Evolutionary conservation across 2,797 vertebrate species (phyloP), one percentile per base, ranked within the genome.

Genomic region (Hapalemur alaotrensis): DNA sequence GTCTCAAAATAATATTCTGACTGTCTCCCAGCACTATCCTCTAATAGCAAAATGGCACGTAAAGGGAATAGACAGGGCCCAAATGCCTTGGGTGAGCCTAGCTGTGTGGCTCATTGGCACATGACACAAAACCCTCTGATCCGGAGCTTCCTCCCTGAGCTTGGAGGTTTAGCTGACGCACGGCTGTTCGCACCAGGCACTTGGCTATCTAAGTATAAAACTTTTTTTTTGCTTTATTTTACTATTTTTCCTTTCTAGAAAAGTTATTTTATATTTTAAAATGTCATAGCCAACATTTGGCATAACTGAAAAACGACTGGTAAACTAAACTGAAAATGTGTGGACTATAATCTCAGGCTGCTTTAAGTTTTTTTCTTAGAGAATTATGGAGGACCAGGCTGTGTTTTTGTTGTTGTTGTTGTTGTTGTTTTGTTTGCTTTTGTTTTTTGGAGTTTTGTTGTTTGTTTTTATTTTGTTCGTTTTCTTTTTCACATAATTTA

Each of bases 1-100:
- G 18, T 61, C 61, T 91, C 95, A 79, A 81, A 93, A 87, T 83
- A 92, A 83, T 89, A 52, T 15, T 32, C 25, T 54, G 86, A 70
- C 50, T 87, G n/a, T 65, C 59, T 63, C 63, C 79, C 32, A 61
- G 22, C 2, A 0, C 63, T 52, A 6, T 23, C 50, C 63, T 43
- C 18, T 72, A 63, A 63, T 30, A 61, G 75, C 85, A 80, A 86
- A 92, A 91, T 59, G 85, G 75, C 82, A 89, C 10, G 0, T 73
- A 43, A 63, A 95, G 75, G 32, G 30, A 94, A 61, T 0, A 79
- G n/a, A 65, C 25, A 4, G 5, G 5, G 41, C 69, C 52, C 50
- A 48, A 30, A 50, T 22, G 20, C 22, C 41, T 59, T 72, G 8
- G 18, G 20, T 3, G 20, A 80, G 41, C 46, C 38, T 54, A 7